A percentile compares a stretch with the other conserved stretches of the same genome.
These are phyloP conservation scores for Galagoides demidoff DNA, from an alignment of 2,797 vertebrate species.

Conservation along the genomic window DNA sequence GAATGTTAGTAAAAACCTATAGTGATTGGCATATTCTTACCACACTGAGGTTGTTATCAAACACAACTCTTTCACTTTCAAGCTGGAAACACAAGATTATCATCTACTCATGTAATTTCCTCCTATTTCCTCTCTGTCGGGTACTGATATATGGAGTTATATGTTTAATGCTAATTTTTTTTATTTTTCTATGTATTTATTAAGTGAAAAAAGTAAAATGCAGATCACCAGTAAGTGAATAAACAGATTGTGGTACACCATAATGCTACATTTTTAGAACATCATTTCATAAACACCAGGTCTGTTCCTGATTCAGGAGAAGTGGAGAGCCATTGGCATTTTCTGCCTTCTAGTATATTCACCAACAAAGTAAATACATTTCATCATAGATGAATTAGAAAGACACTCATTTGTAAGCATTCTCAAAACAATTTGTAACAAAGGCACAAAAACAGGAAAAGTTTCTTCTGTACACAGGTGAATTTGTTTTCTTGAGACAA, in stretches of 20 bases:
- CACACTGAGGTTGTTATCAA: neutral
- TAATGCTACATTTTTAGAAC: neutral
- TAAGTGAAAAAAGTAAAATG: neutral
- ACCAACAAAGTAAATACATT: neutral
- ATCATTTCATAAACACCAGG: neutral
- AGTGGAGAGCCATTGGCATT: neutral
- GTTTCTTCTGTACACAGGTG: neutral
- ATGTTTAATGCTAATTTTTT: neutral
- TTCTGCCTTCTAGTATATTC: slow-evolving; percentile 4
- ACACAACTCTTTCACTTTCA: neutral
- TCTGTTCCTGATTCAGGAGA: neutral
- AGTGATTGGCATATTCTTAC: neutral
- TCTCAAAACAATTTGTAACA: neutral
- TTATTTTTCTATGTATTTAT: neutral
- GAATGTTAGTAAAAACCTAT: neutral
- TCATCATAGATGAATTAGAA: neutral
- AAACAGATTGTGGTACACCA: neutral
- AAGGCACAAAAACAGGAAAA: neutral
- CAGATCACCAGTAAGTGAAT: neutral
- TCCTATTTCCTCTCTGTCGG: neutral
- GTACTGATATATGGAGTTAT: neutral
- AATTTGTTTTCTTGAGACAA: neutral
- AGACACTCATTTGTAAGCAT: neutral
- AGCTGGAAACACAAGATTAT: neutral
- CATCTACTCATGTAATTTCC: neutral